phyloP scores from a whole-genome alignment of 1,140 invertebrate genomes.

The Magallana angulata region DNA sequence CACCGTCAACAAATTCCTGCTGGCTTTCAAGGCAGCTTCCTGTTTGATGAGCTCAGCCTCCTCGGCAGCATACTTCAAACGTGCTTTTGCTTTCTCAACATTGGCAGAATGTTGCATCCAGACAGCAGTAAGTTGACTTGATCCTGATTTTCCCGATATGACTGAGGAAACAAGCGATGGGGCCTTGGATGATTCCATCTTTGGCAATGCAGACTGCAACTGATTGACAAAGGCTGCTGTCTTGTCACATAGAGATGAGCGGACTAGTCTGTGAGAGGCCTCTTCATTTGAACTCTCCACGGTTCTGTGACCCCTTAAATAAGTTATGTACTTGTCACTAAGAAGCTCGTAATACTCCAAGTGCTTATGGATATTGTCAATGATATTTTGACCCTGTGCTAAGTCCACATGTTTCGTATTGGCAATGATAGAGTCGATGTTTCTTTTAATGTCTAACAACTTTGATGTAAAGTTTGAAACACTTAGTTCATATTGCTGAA shows the following conservation, averaged over 20 bases:
- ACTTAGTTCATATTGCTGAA: background rate
- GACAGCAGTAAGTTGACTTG: background rate
- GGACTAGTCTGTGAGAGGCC: background rate
- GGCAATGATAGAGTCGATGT: background rate
- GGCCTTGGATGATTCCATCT: background rate
- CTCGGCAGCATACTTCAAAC: conserved; percentile 29
- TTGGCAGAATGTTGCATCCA: background rate
- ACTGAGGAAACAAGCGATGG: background rate
- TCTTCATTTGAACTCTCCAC: background rate
- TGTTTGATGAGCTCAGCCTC: conserved; percentile 2
- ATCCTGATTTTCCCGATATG: background rate
- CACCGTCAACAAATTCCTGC: background rate
- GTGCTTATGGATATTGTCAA: background rate
- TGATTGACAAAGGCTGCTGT: background rate
- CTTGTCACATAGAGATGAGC: background rate
- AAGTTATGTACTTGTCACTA: background rate
- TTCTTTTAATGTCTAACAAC: background rate
- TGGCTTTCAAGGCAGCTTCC: conserved; percentile 36
- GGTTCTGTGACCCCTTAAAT: background rate
- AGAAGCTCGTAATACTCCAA: background rate
- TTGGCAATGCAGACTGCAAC: background rate
- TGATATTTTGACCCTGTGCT: background rate
- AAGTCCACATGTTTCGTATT: background rate
- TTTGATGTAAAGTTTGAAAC: background rate
- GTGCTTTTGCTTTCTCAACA: conserved; percentile 10